Evolutionary conservation across 1,140 invertebrate species (phyloP).

Genomic region (Drosophila burlai): DNA sequence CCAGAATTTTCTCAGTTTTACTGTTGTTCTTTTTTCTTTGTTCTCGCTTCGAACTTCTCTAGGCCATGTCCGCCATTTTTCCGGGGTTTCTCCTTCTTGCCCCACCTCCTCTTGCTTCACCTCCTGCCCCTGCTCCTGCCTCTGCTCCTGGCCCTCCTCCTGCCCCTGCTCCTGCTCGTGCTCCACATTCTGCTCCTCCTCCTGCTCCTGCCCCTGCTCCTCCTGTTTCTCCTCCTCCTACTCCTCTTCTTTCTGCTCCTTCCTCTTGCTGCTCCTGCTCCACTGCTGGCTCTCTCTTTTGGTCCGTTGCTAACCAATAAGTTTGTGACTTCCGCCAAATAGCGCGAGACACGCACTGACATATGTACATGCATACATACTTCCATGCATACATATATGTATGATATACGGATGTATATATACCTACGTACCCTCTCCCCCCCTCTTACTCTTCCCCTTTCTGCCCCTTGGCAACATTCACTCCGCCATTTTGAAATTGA

Average conservation of each 20-base stretch:
- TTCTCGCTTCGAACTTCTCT: slow-evolving; percentile 58
- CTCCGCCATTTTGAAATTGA: slow-evolving; percentile 64
- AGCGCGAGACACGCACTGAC: slow-evolving; percentile 64
- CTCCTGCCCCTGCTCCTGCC: too few species aligned
- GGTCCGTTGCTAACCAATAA: slow-evolving; percentile 75
- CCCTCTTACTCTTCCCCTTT: not conserved
- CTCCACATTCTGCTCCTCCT: not conserved
- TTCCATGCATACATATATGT: not conserved
- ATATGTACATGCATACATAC: slow-evolving; percentile 30
- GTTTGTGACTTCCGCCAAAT: slow-evolving; percentile 76
- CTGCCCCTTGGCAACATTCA: slow-evolving; percentile 42
- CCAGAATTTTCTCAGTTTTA: slow-evolving; percentile 15
- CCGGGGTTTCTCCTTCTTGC: slow-evolving; percentile 5
- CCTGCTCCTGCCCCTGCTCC: not conserved
- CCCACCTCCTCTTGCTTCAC: not conserved
- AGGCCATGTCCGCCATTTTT: slow-evolving; percentile 70
- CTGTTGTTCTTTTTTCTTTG: slow-evolving; percentile 20
- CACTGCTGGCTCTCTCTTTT: slow-evolving; percentile 14
- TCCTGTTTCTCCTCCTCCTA: slow-evolving; percentile 25
- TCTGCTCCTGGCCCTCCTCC: too few species aligned
- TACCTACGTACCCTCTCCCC: not conserved
- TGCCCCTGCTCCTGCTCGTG: too few species aligned
- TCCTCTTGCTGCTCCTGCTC: not conserved
- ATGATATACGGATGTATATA: not conserved
- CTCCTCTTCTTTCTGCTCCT: not conserved